A percentile compares a stretch with the other conserved stretches of the same genome.
Evolutionary conservation across 2,797 vertebrate species (phyloP).

Genomic region (Anguilla anguilla): DNA sequence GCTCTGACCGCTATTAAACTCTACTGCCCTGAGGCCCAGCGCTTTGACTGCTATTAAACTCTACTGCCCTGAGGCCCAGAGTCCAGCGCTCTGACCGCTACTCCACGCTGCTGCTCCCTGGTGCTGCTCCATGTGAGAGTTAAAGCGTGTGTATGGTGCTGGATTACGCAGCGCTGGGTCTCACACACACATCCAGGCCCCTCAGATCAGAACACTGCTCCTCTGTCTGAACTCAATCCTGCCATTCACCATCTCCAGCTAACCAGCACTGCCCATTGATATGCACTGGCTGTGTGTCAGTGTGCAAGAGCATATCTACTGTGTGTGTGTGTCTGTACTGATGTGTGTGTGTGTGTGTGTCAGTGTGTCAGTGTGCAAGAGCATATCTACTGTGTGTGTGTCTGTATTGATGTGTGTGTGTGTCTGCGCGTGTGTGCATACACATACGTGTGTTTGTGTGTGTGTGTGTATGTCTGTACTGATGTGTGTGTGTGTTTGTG

Average conservation of each 20-base stretch:
- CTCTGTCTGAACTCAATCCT: slow-evolving; percentile 70
- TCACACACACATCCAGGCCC: slow-evolving; percentile 7
- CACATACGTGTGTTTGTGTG: slow-evolving; percentile 32
- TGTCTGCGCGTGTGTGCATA: not conserved
- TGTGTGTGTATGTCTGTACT: not conserved
- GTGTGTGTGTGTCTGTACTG: slow-evolving; percentile 42
- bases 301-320: slow-evolving; percentile 35
- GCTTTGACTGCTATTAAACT: too few species aligned
- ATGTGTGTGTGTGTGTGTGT: slow-evolving; percentile 46
- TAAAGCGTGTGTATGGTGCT: not conserved
- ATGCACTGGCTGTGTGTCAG: slow-evolving; percentile 55
- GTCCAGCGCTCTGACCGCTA: too few species aligned
- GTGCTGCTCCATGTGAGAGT: too few species aligned
- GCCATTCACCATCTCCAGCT: slow-evolving; percentile 72
- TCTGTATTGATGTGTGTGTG: not conserved
- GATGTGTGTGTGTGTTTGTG: not conserved
- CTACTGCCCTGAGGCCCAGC: not conserved
- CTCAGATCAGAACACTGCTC: slow-evolving; percentile 74
- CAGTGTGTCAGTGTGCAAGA: slow-evolving; percentile 41
- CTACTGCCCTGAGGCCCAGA: too few species aligned
- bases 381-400: slow-evolving; percentile 25
- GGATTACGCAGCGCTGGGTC: not conserved
- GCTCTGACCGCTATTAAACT: not conserved
- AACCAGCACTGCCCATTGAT: slow-evolving; percentile 79
- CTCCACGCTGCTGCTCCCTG: too few species aligned